phyloP scores from a whole-genome alignment of 2,113 vertebrate genomes.

The Crypturellus undulatus region DNA sequence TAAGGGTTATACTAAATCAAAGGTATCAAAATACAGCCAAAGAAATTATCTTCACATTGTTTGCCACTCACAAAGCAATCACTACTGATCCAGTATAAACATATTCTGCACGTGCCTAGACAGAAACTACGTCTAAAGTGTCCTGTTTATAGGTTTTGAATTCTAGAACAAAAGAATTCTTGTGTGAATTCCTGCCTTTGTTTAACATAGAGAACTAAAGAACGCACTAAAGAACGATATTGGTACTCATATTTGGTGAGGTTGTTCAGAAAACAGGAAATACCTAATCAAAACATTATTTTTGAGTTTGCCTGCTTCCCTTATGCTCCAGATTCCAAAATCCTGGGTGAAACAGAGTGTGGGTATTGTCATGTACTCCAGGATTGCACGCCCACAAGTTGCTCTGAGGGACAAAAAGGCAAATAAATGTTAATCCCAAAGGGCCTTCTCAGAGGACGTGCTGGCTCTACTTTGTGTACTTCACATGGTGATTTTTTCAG shows the following conservation, averaged over 20 bases:
- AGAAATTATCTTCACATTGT: not conserved
- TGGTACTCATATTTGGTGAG: not conserved
- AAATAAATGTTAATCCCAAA: not conserved
- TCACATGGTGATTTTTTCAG: not conserved
- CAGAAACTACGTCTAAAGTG: not conserved
- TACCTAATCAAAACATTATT: not conserved
- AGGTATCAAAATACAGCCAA: not conserved
- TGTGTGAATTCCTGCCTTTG: not conserved
- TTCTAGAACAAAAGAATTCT: not conserved
- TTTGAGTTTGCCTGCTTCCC: not conserved
- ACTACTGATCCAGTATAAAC: not conserved
- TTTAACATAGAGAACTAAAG: too few relatives aligned
- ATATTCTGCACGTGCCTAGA: not conserved
- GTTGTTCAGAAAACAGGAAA: not conserved
- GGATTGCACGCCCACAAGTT: not conserved
- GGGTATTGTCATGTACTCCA: not conserved
- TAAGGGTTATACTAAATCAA: not conserved
- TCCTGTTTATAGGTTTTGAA: not conserved
- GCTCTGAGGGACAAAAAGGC: not conserved
- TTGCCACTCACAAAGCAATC: not conserved
- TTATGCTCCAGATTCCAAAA: not conserved
- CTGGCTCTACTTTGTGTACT: not conserved
- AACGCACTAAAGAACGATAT: not conserved
- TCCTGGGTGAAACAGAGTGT: rapidly evolving
- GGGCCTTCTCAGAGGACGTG: not conserved